Conservation (phyloP, 1,140 invertebrate genomes). For the Ips nitidus region DNA sequence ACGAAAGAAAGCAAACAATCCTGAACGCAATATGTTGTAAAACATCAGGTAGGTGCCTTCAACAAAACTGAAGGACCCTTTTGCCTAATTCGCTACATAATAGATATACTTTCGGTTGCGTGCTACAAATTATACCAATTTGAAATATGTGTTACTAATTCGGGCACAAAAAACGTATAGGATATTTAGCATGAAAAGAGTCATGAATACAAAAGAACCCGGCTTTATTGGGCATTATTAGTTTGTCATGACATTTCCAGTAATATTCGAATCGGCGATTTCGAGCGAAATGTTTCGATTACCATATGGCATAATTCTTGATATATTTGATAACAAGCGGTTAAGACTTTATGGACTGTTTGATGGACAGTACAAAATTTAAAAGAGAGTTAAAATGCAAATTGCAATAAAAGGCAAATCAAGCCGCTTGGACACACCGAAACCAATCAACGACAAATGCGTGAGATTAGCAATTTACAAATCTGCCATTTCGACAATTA, state of each 20-base stretch:
- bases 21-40: not conserved
- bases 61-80: not conserved
- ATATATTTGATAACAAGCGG: no score
- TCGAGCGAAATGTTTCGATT: not conserved
- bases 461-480: slow-evolving; percentile 54
- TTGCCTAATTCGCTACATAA: slow-evolving; percentile 14
- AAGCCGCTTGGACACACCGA: slow-evolving; percentile 29
- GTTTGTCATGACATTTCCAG: slow-evolving; percentile 9
- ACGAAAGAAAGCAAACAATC: not conserved
- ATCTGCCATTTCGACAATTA: slow-evolving; percentile 53
- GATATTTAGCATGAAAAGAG: slow-evolving; percentile 12
- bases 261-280: not conserved
- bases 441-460: slow-evolving; percentile 52
- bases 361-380: not conserved
- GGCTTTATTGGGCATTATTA: slow-evolving; percentile 12
- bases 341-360: no score
- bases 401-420: slow-evolving; percentile 28
- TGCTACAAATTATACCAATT: slow-evolving; percentile 30
- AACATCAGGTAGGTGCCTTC: not conserved
- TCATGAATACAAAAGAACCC: slow-evolving; percentile 15
- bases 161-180: slow-evolving; percentile 15
- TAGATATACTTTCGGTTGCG: slow-evolving; percentile 15
- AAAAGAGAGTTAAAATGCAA: slow-evolving; percentile 2
- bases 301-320: not conserved
- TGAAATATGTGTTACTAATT: slow-evolving; percentile 20